Base-by-base conservation (phyloP, 92 coral and sea anemone genomes). In the Blastomussa wellsi region DNA sequence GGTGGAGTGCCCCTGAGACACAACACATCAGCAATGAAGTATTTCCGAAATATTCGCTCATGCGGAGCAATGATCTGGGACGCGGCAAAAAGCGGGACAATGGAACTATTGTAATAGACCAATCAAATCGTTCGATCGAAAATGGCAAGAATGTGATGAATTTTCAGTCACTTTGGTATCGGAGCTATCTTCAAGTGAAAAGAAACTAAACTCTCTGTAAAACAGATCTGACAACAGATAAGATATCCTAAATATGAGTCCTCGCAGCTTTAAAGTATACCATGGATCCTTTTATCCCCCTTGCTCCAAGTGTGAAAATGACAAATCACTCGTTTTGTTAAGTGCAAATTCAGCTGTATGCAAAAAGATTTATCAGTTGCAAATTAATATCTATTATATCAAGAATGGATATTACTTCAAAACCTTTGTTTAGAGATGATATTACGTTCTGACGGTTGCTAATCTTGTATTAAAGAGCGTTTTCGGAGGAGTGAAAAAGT, bases 31-130 rank as follows among this genome's bases (percentile, higher is more conserved):
- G 73, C 74, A 67, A 68, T 35, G 69, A 91, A 88, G 88, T 85
- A 88, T 91, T 91, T 91, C 92, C 85, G 87, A 88, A 83, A 77
- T 67, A 87, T 72, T 85, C 88, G 88, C 62, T 91, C 91, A 88
- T 79, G 91, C 94, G 92, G 85, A 88, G 87, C 79, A 11, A 82
- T 20, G 88, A 80, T 85, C 89, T 76, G 78, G 68, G 87, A 79
- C 87, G 89, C 89, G 91, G 83, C 88, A 78, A 55, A 71, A 65
- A 76, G 74, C 26, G 64, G 72, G 88, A 91, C 87, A 78, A 78
- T 44, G 57, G 65, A 11, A 47, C 55, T 20, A 86, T 90, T 90
- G 93, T 77, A 36, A 67, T 78, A 5, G 51, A 74, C 93, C 93
- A 90, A 90, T 90, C 67, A 87, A 42, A 77, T 59, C 36, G 35